Conservation (phyloP, 2,797 vertebrate species). For the Pipistrellus pipistrellus region DNA sequence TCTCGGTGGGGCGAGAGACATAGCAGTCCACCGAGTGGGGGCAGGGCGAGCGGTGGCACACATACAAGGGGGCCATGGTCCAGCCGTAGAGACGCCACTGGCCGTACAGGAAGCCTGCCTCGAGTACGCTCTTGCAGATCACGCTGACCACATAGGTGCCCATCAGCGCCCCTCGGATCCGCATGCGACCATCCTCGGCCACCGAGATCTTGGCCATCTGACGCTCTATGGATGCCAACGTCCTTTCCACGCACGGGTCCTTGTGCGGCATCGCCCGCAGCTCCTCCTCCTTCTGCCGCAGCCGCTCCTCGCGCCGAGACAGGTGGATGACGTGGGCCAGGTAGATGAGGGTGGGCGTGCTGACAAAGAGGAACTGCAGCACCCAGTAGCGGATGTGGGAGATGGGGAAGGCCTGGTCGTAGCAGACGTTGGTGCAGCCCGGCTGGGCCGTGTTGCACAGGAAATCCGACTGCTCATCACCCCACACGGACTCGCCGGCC, state of each 20-base stretch:
- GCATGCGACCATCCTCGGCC: conserved; percentile 91
- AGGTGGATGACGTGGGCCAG: conserved; percentile 91
- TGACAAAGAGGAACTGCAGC: conserved; percentile 95
- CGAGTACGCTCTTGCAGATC: conserved; percentile 94
- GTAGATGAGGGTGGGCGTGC: conserved; percentile 90
- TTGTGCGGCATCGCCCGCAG: conserved; percentile 86
- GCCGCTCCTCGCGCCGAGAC: conserved; percentile 93
- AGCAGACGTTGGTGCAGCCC: conserved; percentile 97
- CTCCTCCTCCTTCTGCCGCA: conserved; percentile 92
- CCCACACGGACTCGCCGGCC: conserved; percentile 96
- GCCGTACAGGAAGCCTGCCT: conserved; percentile 93
- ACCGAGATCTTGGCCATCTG: conserved; percentile 91
- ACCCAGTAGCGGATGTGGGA: conserved; percentile 97
- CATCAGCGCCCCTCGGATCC: conserved; percentile 93
- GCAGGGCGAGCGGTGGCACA: conserved; percentile 93
- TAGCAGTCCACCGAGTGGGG: conserved; percentile 97
- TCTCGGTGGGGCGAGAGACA: conserved; percentile 96
- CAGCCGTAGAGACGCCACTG: conserved; percentile 97
- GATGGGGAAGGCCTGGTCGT: conserved; percentile 96
- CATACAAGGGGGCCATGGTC: conserved; percentile 91
- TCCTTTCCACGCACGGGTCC: conserved; percentile 81
- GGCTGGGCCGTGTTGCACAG: conserved; percentile 96
- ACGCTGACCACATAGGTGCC: conserved; percentile 94
- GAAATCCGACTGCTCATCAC: conserved; percentile 96
- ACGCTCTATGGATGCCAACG: conserved; percentile 87